Evolutionary conservation across 2,888 invertebrate species (phyloP).

Genomic region (Fissipunctia ypsillon): DNA sequence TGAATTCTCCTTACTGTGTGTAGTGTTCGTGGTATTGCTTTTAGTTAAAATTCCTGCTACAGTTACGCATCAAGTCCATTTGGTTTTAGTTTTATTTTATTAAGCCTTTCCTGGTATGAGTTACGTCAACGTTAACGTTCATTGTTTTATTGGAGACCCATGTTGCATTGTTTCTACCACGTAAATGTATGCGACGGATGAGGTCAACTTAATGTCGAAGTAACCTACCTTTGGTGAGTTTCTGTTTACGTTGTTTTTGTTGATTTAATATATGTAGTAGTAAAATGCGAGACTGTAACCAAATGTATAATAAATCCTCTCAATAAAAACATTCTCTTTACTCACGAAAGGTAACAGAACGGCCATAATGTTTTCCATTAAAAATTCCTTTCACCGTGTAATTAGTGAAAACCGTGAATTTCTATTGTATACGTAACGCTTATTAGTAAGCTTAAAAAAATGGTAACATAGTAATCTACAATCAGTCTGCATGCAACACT

Average conservation of each 20-base stretch:
- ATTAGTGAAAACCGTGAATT: slow-evolving; percentile 61
- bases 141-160: slow-evolving; percentile 32
- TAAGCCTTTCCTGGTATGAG: slow-evolving; percentile 12
- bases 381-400: slow-evolving; percentile 54
- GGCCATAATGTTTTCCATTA: slow-evolving; percentile 47
- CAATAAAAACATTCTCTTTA: slow-evolving; percentile 46
- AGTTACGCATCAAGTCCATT: background rate
- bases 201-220: slow-evolving; percentile 31
- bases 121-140: background rate
- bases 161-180: slow-evolving; percentile 23
- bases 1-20: slow-evolving; percentile 1
- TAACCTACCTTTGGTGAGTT: slow-evolving; percentile 9
- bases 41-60: background rate
- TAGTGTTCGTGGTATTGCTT: background rate
- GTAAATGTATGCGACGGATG: slow-evolving; percentile 21
- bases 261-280: slow-evolving; percentile 12
- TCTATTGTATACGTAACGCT: slow-evolving; percentile 57
- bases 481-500: slow-evolving; percentile 79
- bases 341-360: slow-evolving; percentile 56
- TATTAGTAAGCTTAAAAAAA: slow-evolving; percentile 51
- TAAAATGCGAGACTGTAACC: slow-evolving; percentile 18
- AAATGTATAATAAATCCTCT: slow-evolving; percentile 38
- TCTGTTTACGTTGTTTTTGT: slow-evolving; percentile 18
- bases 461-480: slow-evolving; percentile 73
- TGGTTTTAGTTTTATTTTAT: slow-evolving; percentile 6